Percentiles rank a stretch among this genome's conserved stretches.
Evolutionary conservation across 2,888 invertebrate genomes (phyloP).

Genomic region (Acleris cristana): DNA sequence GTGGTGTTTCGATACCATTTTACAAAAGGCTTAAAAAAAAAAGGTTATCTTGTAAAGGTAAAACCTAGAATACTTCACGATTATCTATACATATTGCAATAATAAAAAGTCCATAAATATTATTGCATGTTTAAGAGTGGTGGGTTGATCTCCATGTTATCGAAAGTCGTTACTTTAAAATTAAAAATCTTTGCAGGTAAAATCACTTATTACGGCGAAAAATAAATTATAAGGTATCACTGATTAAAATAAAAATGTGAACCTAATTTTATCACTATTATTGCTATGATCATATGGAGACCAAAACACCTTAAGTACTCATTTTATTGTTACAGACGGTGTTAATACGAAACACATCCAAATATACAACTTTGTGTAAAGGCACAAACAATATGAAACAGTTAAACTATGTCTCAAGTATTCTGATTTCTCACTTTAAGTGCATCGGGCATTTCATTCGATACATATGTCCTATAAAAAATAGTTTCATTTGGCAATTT

Average conservation of each 20-base stretch:
- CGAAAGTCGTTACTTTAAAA: neutral
- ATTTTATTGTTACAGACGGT: conserved; percentile 29
- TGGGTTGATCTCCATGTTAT: conserved; percentile 3
- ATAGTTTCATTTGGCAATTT: conserved; percentile 79
- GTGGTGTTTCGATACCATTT: conserved; percentile 31
- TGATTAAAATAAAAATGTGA: neutral
- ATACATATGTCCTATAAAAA: conserved; percentile 61
- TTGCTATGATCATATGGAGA: conserved; percentile 11
- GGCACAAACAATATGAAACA: conserved; percentile 77
- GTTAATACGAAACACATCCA: conserved; percentile 52
- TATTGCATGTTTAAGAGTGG: conserved; percentile 69
- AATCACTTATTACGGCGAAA: too few relatives aligned
- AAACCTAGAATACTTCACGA: conserved; percentile 50
- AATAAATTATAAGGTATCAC: too few relatives aligned
- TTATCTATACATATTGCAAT: conserved; percentile 52
- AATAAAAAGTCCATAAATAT: conserved; percentile 55
- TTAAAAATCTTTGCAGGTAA: neutral
- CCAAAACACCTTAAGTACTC: conserved; percentile 28
- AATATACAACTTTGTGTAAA: conserved; percentile 66
- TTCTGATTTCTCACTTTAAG: conserved; percentile 43
- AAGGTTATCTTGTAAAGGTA: conserved; percentile 57
- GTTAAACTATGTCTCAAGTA: conserved; percentile 44
- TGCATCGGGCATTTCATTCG: conserved; percentile 48
- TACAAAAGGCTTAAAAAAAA: conserved; percentile 40
- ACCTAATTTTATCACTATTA: neutral